Percentiles rank a stretch among this genome's conserved stretches.
These are phyloP conservation scores for Parazoanthus darwini DNA, from an alignment of 92 coral and sea anemone genomes.

Conservation along the genomic window DNA sequence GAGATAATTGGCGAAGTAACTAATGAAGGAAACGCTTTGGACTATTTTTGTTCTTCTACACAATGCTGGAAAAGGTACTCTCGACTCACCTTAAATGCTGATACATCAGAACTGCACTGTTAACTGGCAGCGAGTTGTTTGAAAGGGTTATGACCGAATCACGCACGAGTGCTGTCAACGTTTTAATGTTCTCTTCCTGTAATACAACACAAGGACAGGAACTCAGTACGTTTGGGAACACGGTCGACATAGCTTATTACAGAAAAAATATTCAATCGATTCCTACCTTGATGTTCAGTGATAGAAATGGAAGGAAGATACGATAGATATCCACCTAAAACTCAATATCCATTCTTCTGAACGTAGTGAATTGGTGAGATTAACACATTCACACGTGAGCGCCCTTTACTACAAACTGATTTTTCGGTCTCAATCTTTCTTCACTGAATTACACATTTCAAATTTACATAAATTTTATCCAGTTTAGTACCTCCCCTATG, in stretches of 20 bases:
- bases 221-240: too few species aligned
- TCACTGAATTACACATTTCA: neutral
- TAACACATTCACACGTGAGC: neutral
- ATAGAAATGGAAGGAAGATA: neutral
- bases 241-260: neutral
- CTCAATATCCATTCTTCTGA: neutral
- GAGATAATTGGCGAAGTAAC: neutral
- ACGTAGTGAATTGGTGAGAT: neutral
- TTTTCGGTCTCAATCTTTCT: too few species aligned
- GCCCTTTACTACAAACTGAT: neutral
- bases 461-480: neutral
- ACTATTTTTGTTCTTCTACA: neutral
- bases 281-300: neutral
- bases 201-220: constrained; percentile 1
- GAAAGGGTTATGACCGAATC: constrained; percentile 81
- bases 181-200: constrained; percentile 81
- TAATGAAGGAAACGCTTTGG: neutral
- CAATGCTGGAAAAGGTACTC: neutral
- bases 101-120: constrained; percentile 72
- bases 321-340: neutral
- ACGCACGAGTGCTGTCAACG: constrained; percentile 74
- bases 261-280: neutral
- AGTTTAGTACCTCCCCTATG: neutral
- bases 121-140: constrained; percentile 57
- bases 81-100: constrained; percentile 75